Evolutionary conservation across 2,113 vertebrate species (phyloP), one percentile per base, ranked within the genome.

Genomic region (Maylandia zebra): DNA sequence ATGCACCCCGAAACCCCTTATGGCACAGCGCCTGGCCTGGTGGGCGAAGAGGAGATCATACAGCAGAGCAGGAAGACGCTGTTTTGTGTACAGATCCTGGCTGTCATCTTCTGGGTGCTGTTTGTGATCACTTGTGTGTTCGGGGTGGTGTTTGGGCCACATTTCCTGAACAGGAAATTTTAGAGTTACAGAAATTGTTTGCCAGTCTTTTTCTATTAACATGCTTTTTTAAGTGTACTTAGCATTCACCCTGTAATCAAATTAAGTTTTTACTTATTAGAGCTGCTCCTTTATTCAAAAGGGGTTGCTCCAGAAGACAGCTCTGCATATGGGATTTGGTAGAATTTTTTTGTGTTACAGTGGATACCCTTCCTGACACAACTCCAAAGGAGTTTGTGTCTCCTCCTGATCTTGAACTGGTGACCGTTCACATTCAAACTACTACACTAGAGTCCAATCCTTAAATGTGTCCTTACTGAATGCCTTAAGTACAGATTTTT

Each of bases 81-180:
- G 85, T 32, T 95, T 48, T 95, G 93, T 19, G 93, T 97, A 34
- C 95, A 97, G 94, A 71, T 96, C 85, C 87, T 97, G 84, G 95
- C 96, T 2, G 80, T 96, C 24, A 32, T 91, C 82, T 96, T 97
- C 92, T 97, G 95, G 96, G 89, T 96, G 83, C 22, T 96, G 86
- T 96, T 97, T 83, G 94, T 96, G 59, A 71, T 97, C 92, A 95
- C 86, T 64, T 97, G 96, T 11, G 93, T 97, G 76, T 45, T 96
- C 1, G 95, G 93, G 1, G 95, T 97, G 55, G 92, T 97, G 64
- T 96, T 97, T 27, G 95, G 95, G 11, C 95, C 96, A 19, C 90
- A 90, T 48, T 57, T 96, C 27, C 90, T 96, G 11, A 95, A 94
- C 32, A 90, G 53, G 24, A 93, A 83, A 41, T n/a, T 84, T 48